phyloP scores from a whole-genome alignment of 2,113 vertebrate genomes.

The Peromyscus californicus region DNA sequence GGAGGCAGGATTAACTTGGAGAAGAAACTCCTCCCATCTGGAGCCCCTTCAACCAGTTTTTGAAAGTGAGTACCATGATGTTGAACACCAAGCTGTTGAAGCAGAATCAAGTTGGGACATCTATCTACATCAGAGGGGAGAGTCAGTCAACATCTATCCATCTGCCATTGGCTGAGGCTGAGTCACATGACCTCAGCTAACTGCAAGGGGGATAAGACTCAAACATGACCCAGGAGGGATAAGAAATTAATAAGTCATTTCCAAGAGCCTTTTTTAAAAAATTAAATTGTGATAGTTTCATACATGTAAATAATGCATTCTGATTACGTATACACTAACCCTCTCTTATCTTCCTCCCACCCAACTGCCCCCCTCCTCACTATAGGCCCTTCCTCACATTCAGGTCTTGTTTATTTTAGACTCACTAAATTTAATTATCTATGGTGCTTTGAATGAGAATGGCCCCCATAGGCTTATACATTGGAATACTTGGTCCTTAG shows the following conservation, averaged over 20 bases:
- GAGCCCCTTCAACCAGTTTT: too few relatives aligned
- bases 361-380: background rate
- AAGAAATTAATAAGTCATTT: background rate
- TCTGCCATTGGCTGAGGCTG: background rate
- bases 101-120: too few relatives aligned
- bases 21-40: too few relatives aligned
- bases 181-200: background rate
- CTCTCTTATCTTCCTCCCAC: background rate
- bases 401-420: background rate
- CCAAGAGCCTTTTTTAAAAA: too few relatives aligned
- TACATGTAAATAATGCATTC: background rate
- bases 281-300: background rate
- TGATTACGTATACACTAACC: background rate
- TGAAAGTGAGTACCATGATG: background rate
- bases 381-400: background rate
- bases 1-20: background rate
- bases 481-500: background rate
- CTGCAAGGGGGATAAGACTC: background rate
- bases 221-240: background rate
- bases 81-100: fast-evolving
- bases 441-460: background rate
- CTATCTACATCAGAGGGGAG: background rate
- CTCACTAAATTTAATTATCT: background rate
- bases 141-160: background rate
- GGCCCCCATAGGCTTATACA: background rate